Percentiles rank a stretch among this genome's conserved stretches.
phyloP scores from a whole-genome alignment of 2,113 vertebrate species.

The Nibea albiflora region DNA sequence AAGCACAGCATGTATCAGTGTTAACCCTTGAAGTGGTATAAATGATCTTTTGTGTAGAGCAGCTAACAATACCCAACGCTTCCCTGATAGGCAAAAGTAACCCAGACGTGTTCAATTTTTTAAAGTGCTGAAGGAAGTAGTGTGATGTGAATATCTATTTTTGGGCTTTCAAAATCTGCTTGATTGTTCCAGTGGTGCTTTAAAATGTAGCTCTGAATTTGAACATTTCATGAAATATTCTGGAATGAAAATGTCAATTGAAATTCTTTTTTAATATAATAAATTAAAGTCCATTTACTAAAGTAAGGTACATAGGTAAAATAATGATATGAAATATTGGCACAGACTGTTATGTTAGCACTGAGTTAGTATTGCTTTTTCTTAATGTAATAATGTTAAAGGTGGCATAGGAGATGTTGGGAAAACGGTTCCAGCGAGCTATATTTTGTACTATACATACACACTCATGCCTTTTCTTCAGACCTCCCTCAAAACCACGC shows the following conservation, averaged over 20 bases:
- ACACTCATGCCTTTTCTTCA: too few relatives aligned
- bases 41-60: constrained; percentile 1
- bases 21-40: constrained; percentile 35
- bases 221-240: not conserved
- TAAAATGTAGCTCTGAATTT: not conserved
- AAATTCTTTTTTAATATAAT: not conserved
- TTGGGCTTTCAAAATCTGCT: not conserved
- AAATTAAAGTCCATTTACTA: not conserved
- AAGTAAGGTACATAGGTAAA: not conserved
- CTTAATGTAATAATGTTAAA: not conserved
- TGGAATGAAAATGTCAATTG: not conserved
- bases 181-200: not conserved
- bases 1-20: constrained; percentile 6
- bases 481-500: too few relatives aligned
- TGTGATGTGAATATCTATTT: constrained; percentile 10
- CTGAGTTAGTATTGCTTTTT: not conserved
- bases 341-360: not conserved
- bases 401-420: too few relatives aligned
- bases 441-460: too few relatives aligned
- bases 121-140: not conserved
- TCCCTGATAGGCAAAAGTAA: constrained; percentile 28
- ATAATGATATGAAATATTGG: not conserved
- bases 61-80: constrained; percentile 5
- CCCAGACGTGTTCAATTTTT: not conserved
- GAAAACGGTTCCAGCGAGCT: too few relatives aligned